Evolutionary conservation across 2,888 invertebrate species (phyloP), one percentile per base, ranked within the genome.

Genomic region (Oscheius sp.): DNA sequence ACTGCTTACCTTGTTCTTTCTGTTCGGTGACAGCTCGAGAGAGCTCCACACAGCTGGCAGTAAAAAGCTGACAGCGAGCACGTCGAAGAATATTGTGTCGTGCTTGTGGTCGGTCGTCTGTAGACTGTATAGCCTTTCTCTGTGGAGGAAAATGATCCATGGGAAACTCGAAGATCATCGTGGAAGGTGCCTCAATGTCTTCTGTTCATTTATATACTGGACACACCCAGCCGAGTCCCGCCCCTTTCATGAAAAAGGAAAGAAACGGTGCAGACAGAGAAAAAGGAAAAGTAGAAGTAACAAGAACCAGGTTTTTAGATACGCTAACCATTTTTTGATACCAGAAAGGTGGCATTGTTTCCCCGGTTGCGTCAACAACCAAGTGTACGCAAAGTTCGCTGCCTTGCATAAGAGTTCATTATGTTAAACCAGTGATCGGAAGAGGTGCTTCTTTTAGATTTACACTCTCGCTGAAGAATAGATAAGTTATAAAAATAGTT

Each of bases 151-250:
- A 72, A 63, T 72, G 72, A 5, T 72, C 62, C n/a, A 62, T 72
- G 9, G 72, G 72, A 13, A 72, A 33, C 42, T 72, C 72, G 72
- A 72, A 72, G 42, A 72, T 72, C 72, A 72, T 72, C 13, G 2
- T 58, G 42, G 42, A 42, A 42, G 42, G 42, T 42, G 42, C 42
- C 42, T 42, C 42, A 60, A 35, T 63, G 58, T 32, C 47, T 50
- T 47, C 13, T 48, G 32, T n/a, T 63, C 29, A 29, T 50, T 63
- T 63, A 29, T 63, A 63, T 63, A 63, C 21, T 47, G 11, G 60
- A 60, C 35, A 60, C n/a, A 10, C 2, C 2, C n/a, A 47, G 63
- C 63, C 50, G n/a, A 21, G 21, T 21, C 21, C 21, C 63, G 63
- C 63, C 63, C 63, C 47, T 63, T 50, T 60, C 37, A 5, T 42